phyloP scores from a whole-genome alignment of 2,113 vertebrate species.

The Alligator mississippiensis region DNA sequence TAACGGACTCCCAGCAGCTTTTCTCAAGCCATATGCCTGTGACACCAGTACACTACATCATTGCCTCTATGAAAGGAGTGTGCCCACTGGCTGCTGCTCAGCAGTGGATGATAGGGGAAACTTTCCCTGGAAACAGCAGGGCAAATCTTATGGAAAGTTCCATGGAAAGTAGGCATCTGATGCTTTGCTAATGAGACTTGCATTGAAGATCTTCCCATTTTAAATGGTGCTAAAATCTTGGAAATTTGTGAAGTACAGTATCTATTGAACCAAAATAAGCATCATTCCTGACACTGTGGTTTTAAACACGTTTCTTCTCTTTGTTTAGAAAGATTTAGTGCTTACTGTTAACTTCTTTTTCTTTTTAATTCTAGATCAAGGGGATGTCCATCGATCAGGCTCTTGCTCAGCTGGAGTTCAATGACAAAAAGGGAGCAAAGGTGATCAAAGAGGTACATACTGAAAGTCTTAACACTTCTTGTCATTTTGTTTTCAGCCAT shows the following conservation, averaged over 20 bases:
- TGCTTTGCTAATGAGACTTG: background rate
- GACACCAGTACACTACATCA: background rate
- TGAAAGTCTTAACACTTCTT: background rate
- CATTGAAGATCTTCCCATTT: background rate
- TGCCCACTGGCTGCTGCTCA: background rate
- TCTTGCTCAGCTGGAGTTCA: slow-evolving; percentile 92
- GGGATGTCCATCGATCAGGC: slow-evolving; percentile 96
- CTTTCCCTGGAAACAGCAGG: background rate
- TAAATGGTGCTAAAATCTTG: background rate
- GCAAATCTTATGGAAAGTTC: background rate
- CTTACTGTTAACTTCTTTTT: background rate
- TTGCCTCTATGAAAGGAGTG: background rate
- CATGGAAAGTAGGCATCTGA: background rate
- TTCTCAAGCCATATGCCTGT: background rate
- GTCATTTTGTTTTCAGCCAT: background rate
- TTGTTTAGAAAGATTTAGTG: background rate
- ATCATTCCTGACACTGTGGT: background rate
- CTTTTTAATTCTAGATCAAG: slow-evolving; percentile 82
- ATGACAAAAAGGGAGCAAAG: slow-evolving; percentile 95
- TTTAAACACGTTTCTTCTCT: background rate
- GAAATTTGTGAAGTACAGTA: background rate
- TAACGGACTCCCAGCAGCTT: background rate
- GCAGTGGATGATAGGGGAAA: background rate
- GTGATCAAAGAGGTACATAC: slow-evolving; percentile 90
- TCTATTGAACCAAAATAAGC: background rate